phyloP scores from a whole-genome alignment of 2,888 invertebrate genomes.

The Hypomecis atomaria region DNA sequence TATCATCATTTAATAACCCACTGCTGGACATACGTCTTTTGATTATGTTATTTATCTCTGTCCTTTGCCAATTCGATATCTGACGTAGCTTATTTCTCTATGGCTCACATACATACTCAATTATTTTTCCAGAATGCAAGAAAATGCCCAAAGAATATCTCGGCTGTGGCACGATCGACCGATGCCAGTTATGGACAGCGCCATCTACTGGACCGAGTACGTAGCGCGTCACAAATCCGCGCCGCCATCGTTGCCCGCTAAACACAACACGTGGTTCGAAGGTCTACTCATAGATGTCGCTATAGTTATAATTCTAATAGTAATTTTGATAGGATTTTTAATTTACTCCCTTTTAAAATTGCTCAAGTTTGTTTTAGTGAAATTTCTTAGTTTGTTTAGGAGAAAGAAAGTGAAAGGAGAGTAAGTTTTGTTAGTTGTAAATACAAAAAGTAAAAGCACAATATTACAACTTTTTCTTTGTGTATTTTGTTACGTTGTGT shows the following conservation, averaged over 20 bases:
- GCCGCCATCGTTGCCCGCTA: slow-evolving; percentile 59
- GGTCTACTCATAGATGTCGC: slow-evolving; percentile 64
- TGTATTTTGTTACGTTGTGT: too few species aligned
- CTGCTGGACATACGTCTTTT: too few species aligned
- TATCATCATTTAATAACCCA: too few species aligned
- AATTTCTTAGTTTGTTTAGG: slow-evolving; percentile 36
- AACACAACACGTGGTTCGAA: slow-evolving; percentile 59
- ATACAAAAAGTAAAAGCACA: too few species aligned
- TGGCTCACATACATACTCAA: neutral
- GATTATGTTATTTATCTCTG: too few species aligned
- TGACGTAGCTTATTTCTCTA: too few species aligned
- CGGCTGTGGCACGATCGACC: slow-evolving; percentile 83
- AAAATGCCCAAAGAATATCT: slow-evolving; percentile 76
- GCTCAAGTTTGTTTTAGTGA: slow-evolving; percentile 42
- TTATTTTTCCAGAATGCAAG: slow-evolving; percentile 61
- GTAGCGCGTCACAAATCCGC: slow-evolving; percentile 78
- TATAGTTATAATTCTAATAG: slow-evolving; percentile 49
- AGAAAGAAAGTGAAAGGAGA: slow-evolving; percentile 50
- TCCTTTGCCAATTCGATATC: too few species aligned
- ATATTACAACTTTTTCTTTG: too few species aligned
- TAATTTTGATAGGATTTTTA: slow-evolving; percentile 45
- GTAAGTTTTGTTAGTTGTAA: slow-evolving; percentile 31
- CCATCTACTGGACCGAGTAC: slow-evolving; percentile 87
- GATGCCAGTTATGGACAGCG: slow-evolving; percentile 82
- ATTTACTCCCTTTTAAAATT: slow-evolving; percentile 47